Base-by-base conservation (phyloP, 1,140 invertebrate species). In the Elymnias hypermnestra region DNA sequence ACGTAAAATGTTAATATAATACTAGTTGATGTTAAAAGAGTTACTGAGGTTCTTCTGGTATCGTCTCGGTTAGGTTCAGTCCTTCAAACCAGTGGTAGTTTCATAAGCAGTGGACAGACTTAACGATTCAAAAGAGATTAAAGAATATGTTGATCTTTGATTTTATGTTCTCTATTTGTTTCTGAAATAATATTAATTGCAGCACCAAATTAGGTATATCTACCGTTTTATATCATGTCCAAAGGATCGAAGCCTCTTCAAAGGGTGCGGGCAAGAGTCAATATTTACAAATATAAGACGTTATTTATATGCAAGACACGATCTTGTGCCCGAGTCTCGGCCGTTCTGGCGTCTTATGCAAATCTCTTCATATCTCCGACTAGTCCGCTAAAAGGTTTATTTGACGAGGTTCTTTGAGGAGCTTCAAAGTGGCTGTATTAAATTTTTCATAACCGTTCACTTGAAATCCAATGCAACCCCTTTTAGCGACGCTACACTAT, bases 201-300 rank as follows among this genome's bases (percentile, higher is more conserved):
- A n/a, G n/a, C n/a, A n/a, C n/a, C n/a, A n/a, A n/a, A n/a, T n/a
- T n/a, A n/a, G n/a, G n/a, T n/a, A n/a, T n/a, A n/a, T n/a, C n/a
- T n/a, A n/a, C n/a, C n/a, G n/a, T n/a, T n/a, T n/a, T n/a, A n/a
- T n/a, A n/a, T n/a, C n/a, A n/a, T n/a, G n/a, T n/a, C n/a, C n/a
- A n/a, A n/a, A 61, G 64, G 61, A 69, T 36, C 14, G 19, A 50
- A 54, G 68, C 56, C 65, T 68, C 64, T 69, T 61, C 41, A 68
- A 75, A 81, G 79, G 76, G 70, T 79, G 68, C 62, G 72, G 64
- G 60, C 62, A 63, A 64, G 65, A 71, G 79, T 79, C 70, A 83
- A 83, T 83, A 79, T 83, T 83, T 76, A 74, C 67, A 74, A 75
- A 77, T 72, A 78, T 82, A 83, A 83, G 73, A 78, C 67, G 75